A percentile compares a stretch with the other conserved stretches of the same genome.
Conservation (phyloP, 2,113 vertebrate species). For the pig (Sus scrofa) region DNA sequence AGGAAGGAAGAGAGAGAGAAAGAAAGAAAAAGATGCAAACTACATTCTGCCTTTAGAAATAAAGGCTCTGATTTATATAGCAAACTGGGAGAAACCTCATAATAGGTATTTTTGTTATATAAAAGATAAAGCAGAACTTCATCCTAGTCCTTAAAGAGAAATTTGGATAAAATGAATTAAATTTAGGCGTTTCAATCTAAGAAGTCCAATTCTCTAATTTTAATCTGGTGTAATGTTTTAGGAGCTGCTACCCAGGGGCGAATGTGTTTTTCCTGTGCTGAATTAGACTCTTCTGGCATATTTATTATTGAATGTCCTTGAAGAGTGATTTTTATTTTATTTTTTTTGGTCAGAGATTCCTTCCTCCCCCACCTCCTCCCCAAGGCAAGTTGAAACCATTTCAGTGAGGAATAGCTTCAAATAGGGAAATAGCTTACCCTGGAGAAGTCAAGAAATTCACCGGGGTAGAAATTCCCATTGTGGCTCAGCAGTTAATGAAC, state of each 20-base stretch:
- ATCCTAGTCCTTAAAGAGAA: constrained; percentile 21
- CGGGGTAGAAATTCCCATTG: not conserved
- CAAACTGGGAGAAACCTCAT: not conserved
- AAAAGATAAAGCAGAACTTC: constrained; percentile 13
- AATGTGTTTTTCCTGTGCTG: constrained; percentile 21
- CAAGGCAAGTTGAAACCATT: not conserved
- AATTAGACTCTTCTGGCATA: not conserved
- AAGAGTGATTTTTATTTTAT: too few relatives aligned
- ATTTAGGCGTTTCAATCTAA: constrained; percentile 44
- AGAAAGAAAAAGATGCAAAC: not conserved
- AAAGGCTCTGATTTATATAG: not conserved
- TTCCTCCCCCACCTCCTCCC: accelerated
- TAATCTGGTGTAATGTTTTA: not conserved
- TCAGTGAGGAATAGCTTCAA: not conserved
- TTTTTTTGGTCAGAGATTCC: not conserved
- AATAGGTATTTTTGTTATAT: not conserved
- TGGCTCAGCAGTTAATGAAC: too few relatives aligned
- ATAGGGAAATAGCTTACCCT: not conserved
- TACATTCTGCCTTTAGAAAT: not conserved
- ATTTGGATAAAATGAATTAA: constrained; percentile 41
- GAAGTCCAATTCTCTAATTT: not conserved
- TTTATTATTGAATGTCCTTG: not conserved
- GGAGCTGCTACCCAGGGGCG: not conserved
- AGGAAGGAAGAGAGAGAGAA: too few relatives aligned
- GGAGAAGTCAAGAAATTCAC: not conserved